Conservation (phyloP, 2,113 vertebrate species). For the Tautogolabrus adspersus region DNA sequence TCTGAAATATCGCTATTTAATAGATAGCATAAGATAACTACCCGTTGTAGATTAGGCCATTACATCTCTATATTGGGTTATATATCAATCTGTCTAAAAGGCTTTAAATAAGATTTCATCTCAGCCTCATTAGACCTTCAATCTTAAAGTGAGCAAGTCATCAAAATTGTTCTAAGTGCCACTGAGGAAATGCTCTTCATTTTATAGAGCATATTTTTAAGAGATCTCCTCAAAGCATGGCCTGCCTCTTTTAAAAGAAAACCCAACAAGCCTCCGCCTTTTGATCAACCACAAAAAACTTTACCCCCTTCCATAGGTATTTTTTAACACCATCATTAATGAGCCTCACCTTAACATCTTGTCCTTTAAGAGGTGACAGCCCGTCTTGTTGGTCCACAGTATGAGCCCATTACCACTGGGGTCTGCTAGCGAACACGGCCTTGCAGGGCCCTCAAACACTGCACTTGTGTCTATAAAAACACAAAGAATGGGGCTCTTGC, state of each 20-base stretch:
- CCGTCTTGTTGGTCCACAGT: conserved; percentile 59
- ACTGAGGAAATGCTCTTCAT: conserved; percentile 62
- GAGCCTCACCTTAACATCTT: conserved; percentile 67
- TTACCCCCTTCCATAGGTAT: conserved; percentile 57
- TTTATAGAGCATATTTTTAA: conserved; percentile 76
- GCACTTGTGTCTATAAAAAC: conserved; percentile 74
- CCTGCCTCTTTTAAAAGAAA: conserved; percentile 64
- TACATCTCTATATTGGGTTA: conserved; percentile 13
- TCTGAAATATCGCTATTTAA: conserved; percentile 34
- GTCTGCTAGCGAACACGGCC: conserved; percentile 66
- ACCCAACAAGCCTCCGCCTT: conserved; percentile 71
- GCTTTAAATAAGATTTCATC: conserved; percentile 41
- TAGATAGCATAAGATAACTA: conserved; percentile 21
- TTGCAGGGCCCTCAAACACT: conserved; percentile 63
- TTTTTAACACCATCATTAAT: conserved; percentile 77
- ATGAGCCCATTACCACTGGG: conserved; percentile 69
- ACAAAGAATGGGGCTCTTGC: conserved; percentile 57
- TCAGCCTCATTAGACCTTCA: conserved; percentile 13
- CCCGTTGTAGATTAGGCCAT: conserved; percentile 22
- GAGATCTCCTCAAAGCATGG: conserved; percentile 71
- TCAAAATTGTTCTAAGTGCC: conserved; percentile 30
- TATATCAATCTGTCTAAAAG: conserved; percentile 20
- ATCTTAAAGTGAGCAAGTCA: conserved; percentile 35
- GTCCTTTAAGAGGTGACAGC: conserved; percentile 65
- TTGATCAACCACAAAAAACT: conserved; percentile 77